A percentile compares a stretch with the other conserved stretches of the same genome.
These are phyloP conservation scores for Thera britannica DNA, from an alignment of 2,888 invertebrate species.

Conservation along the genomic window DNA sequence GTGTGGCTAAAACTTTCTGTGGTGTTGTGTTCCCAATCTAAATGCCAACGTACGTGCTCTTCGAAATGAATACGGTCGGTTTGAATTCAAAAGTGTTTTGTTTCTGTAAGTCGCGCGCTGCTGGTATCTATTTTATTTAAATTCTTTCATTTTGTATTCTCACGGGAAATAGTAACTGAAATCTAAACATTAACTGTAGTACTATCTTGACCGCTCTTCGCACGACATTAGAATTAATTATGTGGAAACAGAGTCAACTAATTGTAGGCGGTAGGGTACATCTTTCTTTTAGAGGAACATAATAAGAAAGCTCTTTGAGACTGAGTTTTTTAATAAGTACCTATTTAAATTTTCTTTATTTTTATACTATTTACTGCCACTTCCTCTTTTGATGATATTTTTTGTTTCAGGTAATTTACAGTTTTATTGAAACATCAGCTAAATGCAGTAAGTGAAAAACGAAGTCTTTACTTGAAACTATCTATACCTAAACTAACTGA, in stretches of 20 bases:
- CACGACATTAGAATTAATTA: conserved; percentile 63
- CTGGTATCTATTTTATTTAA: conserved; percentile 43
- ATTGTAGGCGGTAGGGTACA: neutral
- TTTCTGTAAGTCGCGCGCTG: conserved; percentile 14
- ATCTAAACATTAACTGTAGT: conserved; percentile 71
- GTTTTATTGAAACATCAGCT: conserved; percentile 16
- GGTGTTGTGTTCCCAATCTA: neutral
- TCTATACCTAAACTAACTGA: neutral
- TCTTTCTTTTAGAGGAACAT: conserved; percentile 14
- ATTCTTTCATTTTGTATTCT: conserved; percentile 60
- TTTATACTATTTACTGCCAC: no score
- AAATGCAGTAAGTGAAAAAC: conserved; percentile 8
- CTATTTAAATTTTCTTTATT: no score
- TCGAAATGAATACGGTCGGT: conserved; percentile 17
- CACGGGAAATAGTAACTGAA: conserved; percentile 49
- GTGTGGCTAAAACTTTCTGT: neutral
- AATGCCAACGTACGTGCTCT: neutral
- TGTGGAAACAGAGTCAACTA: conserved; percentile 30
- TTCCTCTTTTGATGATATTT: conserved; percentile 26
- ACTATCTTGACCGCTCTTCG: conserved; percentile 52
- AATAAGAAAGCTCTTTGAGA: conserved; percentile 1
- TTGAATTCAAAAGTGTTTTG: conserved; percentile 25
- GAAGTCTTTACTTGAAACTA: neutral
- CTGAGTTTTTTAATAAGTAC: no score
- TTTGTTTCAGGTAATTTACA: conserved; percentile 58